Conservation (phyloP, 2,797 vertebrate genomes). For the Ambastaia sidthimunki region DNA sequence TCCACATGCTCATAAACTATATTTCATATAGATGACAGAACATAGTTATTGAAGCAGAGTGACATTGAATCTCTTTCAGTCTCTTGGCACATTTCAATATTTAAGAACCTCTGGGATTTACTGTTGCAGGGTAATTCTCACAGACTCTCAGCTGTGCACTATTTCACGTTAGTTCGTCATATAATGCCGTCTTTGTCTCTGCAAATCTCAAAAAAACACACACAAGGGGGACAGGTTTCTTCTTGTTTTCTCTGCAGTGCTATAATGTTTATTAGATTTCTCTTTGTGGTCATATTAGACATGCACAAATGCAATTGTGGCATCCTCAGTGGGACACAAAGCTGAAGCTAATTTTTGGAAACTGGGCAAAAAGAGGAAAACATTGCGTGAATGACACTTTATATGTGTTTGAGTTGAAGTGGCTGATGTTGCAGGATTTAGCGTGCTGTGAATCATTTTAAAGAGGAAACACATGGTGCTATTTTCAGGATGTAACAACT, state of each 20-base stretch:
- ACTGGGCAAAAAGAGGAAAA: slow-evolving; percentile 26
- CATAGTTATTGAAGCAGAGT: slow-evolving; percentile 5
- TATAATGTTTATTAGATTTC: slow-evolving; percentile 62
- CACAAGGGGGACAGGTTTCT: slow-evolving; percentile 44
- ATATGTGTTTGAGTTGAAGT: slow-evolving; percentile 58
- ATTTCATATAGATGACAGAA: slow-evolving; percentile 15
- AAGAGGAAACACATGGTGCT: background rate
- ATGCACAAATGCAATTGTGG: slow-evolving; percentile 60
- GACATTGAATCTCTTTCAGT: slow-evolving; percentile 15
- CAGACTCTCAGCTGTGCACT: slow-evolving; percentile 18
- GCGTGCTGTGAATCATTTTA: slow-evolving; percentile 26
- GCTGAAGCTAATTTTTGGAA: slow-evolving; percentile 63
- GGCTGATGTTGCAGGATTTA: slow-evolving; percentile 20
- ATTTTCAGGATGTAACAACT: background rate
- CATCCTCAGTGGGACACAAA: slow-evolving; percentile 63
- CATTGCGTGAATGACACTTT: slow-evolving; percentile 64
- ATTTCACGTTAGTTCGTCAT: slow-evolving; percentile 37
- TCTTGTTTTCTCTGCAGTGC: slow-evolving; percentile 53
- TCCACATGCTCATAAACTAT: slow-evolving; percentile 1
- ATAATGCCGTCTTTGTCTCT: slow-evolving; percentile 37
- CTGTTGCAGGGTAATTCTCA: slow-evolving; percentile 34
- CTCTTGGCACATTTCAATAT: slow-evolving; percentile 8
- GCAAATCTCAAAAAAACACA: slow-evolving; percentile 47
- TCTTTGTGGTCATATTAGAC: slow-evolving; percentile 65
- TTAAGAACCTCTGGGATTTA: slow-evolving; percentile 11